These are phyloP conservation scores for Astreopora myriophthalma DNA, from an alignment of 64 coral and sea anemone species.

Conservation along the genomic window DNA sequence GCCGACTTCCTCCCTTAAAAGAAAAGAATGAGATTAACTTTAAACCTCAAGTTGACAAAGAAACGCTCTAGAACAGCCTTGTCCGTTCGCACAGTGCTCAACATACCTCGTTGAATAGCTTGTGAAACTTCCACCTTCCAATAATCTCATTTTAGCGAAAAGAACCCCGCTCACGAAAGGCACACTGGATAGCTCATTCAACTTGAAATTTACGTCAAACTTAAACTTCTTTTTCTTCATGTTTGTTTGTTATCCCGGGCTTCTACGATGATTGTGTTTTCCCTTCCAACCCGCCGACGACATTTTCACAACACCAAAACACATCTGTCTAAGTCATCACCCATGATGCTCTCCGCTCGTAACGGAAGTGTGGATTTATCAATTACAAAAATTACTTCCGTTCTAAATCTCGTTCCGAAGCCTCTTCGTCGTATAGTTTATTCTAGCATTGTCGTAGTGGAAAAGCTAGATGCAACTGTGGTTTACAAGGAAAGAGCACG, in stretches of 20 bases:
- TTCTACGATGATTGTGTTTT: slow-evolving; percentile 57
- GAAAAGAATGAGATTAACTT: not conserved
- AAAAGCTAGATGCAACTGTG: not conserved
- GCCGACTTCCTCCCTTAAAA: slow-evolving; percentile 84
- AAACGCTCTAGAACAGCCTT: not conserved
- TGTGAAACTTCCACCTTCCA: slow-evolving; percentile 92
- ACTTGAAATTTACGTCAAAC: slow-evolving; percentile 90
- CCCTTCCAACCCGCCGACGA: slow-evolving; percentile 7
- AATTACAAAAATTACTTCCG: not conserved
- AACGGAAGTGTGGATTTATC: not conserved
- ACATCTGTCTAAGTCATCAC: not conserved
- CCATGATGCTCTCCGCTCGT: not conserved
- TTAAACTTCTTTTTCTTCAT: slow-evolving; percentile 99
- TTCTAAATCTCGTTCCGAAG: not conserved
- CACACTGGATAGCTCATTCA: slow-evolving; percentile 90
- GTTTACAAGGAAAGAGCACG: too few relatives aligned
- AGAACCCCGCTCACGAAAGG: slow-evolving; percentile 94
- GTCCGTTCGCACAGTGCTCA: slow-evolving; percentile 16
- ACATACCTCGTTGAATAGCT: slow-evolving; percentile 85
- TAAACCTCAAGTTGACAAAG: not conserved
- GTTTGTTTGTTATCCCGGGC: slow-evolving; percentile 53
- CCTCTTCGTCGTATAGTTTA: too few relatives aligned
- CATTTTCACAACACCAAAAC: slow-evolving; percentile 68
- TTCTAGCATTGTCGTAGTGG: too few relatives aligned
- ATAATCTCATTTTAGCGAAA: slow-evolving; percentile 90